These are phyloP conservation scores for Macaria notata DNA, from an alignment of 2,888 invertebrate species.

Conservation along the genomic window DNA sequence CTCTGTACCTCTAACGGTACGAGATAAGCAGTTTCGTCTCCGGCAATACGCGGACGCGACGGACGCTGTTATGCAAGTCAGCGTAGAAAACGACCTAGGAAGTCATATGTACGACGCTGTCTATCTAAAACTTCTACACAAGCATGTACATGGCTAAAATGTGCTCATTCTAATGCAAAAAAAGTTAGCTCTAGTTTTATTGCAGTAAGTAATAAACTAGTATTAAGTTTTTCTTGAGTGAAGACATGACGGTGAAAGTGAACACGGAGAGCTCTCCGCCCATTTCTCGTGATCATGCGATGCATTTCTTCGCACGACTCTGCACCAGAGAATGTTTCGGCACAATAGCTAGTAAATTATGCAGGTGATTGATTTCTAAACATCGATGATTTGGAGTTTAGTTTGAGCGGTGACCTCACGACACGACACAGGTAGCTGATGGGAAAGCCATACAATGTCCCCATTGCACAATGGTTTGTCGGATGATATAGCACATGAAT, in stretches of 20 bases:
- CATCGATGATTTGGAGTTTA: constrained; percentile 10
- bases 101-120: constrained; percentile 2
- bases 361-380: constrained; percentile 9
- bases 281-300: constrained; percentile 6
- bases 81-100: constrained; percentile 20
- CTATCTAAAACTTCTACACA: not conserved
- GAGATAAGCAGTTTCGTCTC: constrained; percentile 9
- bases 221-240: constrained; percentile 2
- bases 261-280: constrained; percentile 2
- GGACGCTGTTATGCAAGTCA: constrained; percentile 27
- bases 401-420: constrained; percentile 25
- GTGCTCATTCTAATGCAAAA: too few species aligned
- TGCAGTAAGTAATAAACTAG: not conserved
- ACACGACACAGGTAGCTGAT: constrained; percentile 18
- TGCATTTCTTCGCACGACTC: constrained; percentile 1
- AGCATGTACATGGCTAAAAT: too few species aligned
- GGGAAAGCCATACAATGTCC: constrained; percentile 33
- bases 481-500: constrained; percentile 28
- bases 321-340: not conserved
- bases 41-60: constrained; percentile 23
- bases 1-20: constrained; percentile 6
- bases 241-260: constrained; percentile 17
- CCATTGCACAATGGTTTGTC: constrained; percentile 28
- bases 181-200: too few species aligned
- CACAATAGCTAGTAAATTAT: constrained; percentile 14